Evolutionary conservation across 2,113 vertebrate species (phyloP), one percentile per base, ranked within the genome.

Genomic region (Stercorarius parasiticus): DNA sequence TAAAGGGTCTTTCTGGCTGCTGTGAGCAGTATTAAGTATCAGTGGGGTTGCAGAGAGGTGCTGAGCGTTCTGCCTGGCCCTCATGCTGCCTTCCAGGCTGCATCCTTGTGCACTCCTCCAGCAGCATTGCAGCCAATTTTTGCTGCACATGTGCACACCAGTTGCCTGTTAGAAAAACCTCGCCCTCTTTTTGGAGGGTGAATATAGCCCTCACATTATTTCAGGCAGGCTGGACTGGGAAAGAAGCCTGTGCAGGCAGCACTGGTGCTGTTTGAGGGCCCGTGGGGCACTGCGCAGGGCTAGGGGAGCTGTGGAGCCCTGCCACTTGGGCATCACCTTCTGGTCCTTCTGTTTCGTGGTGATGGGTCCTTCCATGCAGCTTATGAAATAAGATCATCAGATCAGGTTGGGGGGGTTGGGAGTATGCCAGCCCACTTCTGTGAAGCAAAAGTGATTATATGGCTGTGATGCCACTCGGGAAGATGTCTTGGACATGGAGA

Each of bases 21-120:
- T 66, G 10, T 0, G 1, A 58, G 11, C 1, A 1, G n/a, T 74
- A 27, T 34, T 66, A 61, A 78, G 3, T 29, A 34, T 14, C 42
- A 26, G 42, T 38, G 22, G 19, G 38, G 22, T 82, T 6, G 5
- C n/a, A 88, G 32, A 53, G 27, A 53, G 25, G 13, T 76, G 43
- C 22, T 6, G 1, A 29, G 25, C 0, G 0, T 82, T 94, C 30
- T 72, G 30, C 43, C 5, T 61, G 58, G 25, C 15, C 15, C 32
- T 56, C 0, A 0, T 72, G 71, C 76, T 72, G 5, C 67, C 43
- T 83, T 56, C 26, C 49, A 64, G 49, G 26, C 52, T 59, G 62
- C 29, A 38, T 65, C 29, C 71, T 80, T 80, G 26, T 25, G 59
- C 29, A 3, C 3, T 26, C n/a, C 52, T 67, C 42, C 47, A 85